Evolutionary conservation across 2,888 invertebrate species (phyloP), one percentile per base, ranked within the genome.

Genomic region (Plagiodera versicolora): DNA sequence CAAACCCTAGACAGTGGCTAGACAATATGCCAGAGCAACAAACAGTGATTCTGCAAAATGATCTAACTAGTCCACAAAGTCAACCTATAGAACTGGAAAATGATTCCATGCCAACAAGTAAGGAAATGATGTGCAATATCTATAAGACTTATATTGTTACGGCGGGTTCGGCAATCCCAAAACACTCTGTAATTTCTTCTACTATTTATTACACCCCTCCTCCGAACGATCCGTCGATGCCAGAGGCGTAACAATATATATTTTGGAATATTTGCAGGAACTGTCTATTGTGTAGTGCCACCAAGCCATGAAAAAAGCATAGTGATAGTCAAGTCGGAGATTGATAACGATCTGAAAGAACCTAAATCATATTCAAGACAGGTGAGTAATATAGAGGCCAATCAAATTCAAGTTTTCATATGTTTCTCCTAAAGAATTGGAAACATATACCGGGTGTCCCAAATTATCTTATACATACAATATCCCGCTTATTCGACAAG

Each of bases 321-420:
- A 65, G 84, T 89, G 71, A 82, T 89, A 56, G 85, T 86, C 63
- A 89, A 89, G 76, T 87, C 84, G 76, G 84, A 88, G 49, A 59
- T 71, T 48, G 84, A 85, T 69, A 82, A 70, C 58, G 76, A 76
- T 79, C 47, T 47, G 14, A 75, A 76, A 60, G 74, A 75, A 56
- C 49, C 68, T n/a, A 75, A 72, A 65, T 72, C 71, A 52, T 75
- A 73, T 71, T 76, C 71, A 60, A 72, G 79, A 69, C 78, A 76
- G 69, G 75, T 76, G 65, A 62, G 56, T 24, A 24, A 24, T 61
- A 30, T 8, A 11, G 32, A 8, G 24, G 24, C 1, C 14, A 6
- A 18, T 11, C n/a, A n/a, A n/a, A n/a, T n/a, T n/a, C n/a, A n/a
- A n/a, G n/a, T n/a, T n/a, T n/a, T n/a, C n/a, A n/a, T n/a, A n/a